Base-by-base conservation (phyloP, 2,113 vertebrate genomes). In the Mesembrinibis cayennensis region DNA sequence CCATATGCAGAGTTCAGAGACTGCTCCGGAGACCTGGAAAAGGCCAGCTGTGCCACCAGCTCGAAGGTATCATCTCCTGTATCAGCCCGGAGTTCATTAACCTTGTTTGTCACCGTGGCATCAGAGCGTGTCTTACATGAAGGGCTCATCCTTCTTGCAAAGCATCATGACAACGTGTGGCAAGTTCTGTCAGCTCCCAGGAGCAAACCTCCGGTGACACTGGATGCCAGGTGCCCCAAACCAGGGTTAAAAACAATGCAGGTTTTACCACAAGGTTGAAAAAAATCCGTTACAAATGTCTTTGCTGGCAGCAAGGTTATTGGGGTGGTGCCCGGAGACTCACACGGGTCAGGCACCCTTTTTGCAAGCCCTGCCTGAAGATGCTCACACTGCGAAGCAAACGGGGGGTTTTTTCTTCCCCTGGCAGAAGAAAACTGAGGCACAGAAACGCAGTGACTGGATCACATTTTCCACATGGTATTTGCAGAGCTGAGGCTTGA, bases 401-500 rank as follows among this genome's bases (percentile, higher is more conserved):
- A 20, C 7, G 2, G 18, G 15, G 36, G 13, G 2, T 36, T 5
- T 55, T 89, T 65, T 47, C 20, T 56, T 65, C 16, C 36, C 13
- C 32, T 9, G 44, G 13, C 40, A 65, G 32, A 50, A 86, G 3
- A 7, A 36, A 77, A 6, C 23, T 6, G 56, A 89, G 62, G 42
- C 16, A 59, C 52, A 72, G 56, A 50, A 62, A 36, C 17, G 1
- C 16, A 7, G 49, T 3, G 45, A 16, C 18, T 29, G 12, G 30
- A 13, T 44, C 29, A 15, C 26, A 2, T 61, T 69, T 69, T 50
- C 62, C 71, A 23, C 0, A 0, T 0, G 0, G 49, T 38, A 26
- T 65, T 69, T 73, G 42, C 84, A 65, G 25, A 42, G 32, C 70
- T 34, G 76, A 44, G 50, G 29, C 27, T 10, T 4, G 65, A 62